Percentiles rank a stretch among this genome's conserved stretches.
Conservation (phyloP, 2,797 vertebrate genomes). For the Mus caroli region DNA sequence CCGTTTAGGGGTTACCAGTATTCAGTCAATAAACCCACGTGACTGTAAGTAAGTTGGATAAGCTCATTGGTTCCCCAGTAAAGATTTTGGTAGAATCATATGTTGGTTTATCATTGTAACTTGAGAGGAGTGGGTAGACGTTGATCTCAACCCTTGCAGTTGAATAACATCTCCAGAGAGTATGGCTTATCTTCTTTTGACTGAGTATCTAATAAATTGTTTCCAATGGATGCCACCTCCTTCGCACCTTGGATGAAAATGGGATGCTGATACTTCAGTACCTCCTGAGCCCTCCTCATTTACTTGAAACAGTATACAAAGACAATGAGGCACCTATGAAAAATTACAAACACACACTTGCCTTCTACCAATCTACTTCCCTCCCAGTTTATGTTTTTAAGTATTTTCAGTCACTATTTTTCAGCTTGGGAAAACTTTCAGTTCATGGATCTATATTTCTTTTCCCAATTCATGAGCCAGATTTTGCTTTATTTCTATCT, state of each 20-base stretch:
- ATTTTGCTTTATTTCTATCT: slow-evolving; percentile 12
- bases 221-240: not conserved
- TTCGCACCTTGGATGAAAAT: slow-evolving; percentile 17
- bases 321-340: not conserved
- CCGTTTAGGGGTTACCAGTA: not conserved
- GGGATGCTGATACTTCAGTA: not conserved
- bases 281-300: not conserved
- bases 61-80: not conserved
- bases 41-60: not conserved
- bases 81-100: not conserved
- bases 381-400: not conserved
- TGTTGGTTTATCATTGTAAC: not conserved
- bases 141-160: not conserved
- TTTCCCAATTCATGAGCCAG: not conserved
- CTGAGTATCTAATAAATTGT: not conserved
- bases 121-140: not conserved
- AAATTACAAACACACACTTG: slow-evolving; percentile 29
- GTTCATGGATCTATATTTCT: not conserved
- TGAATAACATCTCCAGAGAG: not conserved
- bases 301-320: slow-evolving; percentile 10
- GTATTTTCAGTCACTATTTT: not conserved
- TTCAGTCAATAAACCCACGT: not conserved
- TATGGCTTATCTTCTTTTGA: slow-evolving; percentile 21
- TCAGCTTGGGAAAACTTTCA: slow-evolving; percentile 13
- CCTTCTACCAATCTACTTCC: not conserved